Evolutionary conservation across 2,888 invertebrate species (phyloP), one percentile per base, ranked within the genome.

Genomic region (Tachina fera): DNA sequence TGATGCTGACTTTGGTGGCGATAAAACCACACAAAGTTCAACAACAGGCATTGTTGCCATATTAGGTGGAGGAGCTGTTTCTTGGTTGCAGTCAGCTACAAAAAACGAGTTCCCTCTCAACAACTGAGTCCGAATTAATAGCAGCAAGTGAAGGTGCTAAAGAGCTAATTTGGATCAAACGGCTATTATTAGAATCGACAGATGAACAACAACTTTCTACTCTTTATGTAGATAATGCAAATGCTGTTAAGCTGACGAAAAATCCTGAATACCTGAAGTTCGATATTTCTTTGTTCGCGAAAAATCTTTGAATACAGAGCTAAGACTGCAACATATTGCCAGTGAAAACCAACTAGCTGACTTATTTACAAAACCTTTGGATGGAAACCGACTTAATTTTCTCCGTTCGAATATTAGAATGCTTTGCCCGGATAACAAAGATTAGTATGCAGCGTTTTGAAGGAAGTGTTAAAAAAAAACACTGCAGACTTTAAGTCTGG

Each of bases 151-250:
- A 68, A 68, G 68, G 51, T 51, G 31, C 68, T n/a, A 39, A 68
- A 31, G 51, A 67, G 49, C 67, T 31, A 49, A 67, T 13, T 49
- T 49, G n/a, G 39, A 58, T 72, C 31, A 72, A 39, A 47, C 58
- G 72, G 31, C 39, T 72, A 31, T 49, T 72, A 60, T 60, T 39
- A 10, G 72, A 47, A 31, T 22, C 60, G 9, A 1, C n/a, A 31
- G 19, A 16, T 60, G 3, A 45, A 45, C 31, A 58, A 31, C 72
- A 72, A 31, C 41, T 58, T 72, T 16, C 58, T 19, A 72, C 72
- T 45, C 72, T 72, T 22, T 72, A 72, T 47, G 31, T 72, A 47
- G 72, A 72, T 47, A 72, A 72, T 13, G 58, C 72, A 9, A 60
- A 45, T 72, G 72, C 72, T 5, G 47, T 72, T 31, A 72, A 72